Percentiles rank a stretch among this genome's conserved stretches.
These are phyloP conservation scores for Dynastes grantii DNA, from an alignment of 2,888 invertebrate genomes.

Conservation along the genomic window DNA sequence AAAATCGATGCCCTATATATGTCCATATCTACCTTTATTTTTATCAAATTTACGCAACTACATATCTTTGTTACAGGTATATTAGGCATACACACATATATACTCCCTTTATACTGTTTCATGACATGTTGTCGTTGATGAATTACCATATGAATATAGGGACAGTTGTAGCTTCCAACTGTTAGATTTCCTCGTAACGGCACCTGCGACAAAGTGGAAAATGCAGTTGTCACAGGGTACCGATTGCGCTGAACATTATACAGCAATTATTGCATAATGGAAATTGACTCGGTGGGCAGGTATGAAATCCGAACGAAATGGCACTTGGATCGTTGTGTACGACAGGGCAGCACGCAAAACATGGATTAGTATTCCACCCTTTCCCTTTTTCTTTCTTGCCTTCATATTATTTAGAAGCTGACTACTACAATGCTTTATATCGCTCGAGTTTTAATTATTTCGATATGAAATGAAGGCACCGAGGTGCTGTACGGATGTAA, in stretches of 20 bases:
- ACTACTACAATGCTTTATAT: background rate
- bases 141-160: background rate
- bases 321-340: background rate
- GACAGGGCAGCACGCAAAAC: background rate
- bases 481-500: background rate
- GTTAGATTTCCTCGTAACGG: background rate
- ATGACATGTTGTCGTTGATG: slow-evolving; percentile 22
- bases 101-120: background rate
- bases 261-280: slow-evolving; percentile 13
- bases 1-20: too few species aligned
- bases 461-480: background rate
- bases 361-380: background rate
- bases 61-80: too few species aligned
- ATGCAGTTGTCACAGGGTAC: slow-evolving; percentile 6
- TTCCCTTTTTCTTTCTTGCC: background rate
- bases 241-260: background rate
- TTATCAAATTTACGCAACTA: too few species aligned
- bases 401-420: background rate
- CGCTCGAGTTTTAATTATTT: background rate
- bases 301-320: slow-evolving; percentile 5
- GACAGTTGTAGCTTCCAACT: background rate
- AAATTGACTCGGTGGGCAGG: slow-evolving; percentile 1
- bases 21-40: too few species aligned
- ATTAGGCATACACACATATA: background rate
- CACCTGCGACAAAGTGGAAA: slow-evolving; percentile 4